Evolutionary conservation across 2,797 vertebrate genomes (phyloP), one percentile per base, ranked within the genome.

Genomic region (Huso huso): DNA sequence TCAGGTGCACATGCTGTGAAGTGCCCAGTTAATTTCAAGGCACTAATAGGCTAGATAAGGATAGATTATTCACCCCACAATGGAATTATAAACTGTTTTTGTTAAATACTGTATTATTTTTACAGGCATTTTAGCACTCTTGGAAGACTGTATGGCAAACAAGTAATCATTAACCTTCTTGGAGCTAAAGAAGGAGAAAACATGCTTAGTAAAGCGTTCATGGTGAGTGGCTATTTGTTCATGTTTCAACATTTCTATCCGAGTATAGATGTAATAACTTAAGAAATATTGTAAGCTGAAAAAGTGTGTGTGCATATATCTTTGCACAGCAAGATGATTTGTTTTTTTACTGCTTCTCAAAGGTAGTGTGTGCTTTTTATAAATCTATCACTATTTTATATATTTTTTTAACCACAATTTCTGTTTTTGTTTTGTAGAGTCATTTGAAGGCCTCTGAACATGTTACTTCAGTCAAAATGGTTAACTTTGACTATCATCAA

Each of bases 121-220:
- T 72, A 72, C 79, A 99, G 97, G 79, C 96, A 98, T 86, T 98
- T 98, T 78, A 89, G 91, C 74, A 93, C 95, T 37, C 90, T 98
- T 74, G 91, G 93, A 77, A 90, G 76, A 76, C 82, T 98, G 70
- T 98, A 99, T 58, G 96, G 96, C 48, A 97, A 94, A 68, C 97
- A 99, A 84, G 93, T 96, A 72, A 92, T 98, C 81, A 92, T 98
- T 71, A 99, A 99, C 82, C 87, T 99, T 74, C 93, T 99, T 23
- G 95, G 97, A 23, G 90, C 94, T 70, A 99, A 99, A 81, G 97
- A 99, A 85, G 96, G 96, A 4, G 97, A 99, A 72, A 91, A 98
- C 78, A 99, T 98, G 96, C 94, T 99, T 53, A 98, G 96, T 80
- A 98, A 98, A 86, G 95, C 95, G 8, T 99, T 99, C 82, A 95